Conservation (phyloP, 37 sponge, comb jelly and placozoan species). For the Cliona cf. orientalis region DNA sequence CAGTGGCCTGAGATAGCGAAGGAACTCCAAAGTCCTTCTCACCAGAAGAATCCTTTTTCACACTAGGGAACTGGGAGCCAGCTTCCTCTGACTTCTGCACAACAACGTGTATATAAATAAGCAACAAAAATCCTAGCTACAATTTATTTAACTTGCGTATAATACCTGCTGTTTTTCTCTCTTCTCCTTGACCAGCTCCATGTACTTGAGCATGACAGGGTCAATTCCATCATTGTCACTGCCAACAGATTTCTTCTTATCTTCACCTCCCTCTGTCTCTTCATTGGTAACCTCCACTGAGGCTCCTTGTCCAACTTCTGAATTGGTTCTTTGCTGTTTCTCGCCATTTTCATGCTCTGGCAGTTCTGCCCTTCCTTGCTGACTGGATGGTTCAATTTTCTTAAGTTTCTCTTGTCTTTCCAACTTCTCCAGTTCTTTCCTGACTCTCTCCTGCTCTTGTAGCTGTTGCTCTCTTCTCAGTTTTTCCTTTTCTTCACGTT, state of each 20-base stretch:
- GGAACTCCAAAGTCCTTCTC: conserved; percentile 6
- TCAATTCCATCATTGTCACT: conserved; percentile 45
- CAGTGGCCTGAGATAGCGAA: conserved; percentile 15
- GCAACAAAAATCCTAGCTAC: background rate
- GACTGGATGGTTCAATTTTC: too few species aligned
- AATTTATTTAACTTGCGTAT: background rate
- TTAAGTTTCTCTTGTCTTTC: too few species aligned
- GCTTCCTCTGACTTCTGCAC: too few species aligned
- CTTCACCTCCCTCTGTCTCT: background rate
- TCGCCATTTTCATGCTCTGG: too few species aligned
- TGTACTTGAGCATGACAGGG: conserved; percentile 76
- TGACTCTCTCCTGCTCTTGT: conserved; percentile 14
- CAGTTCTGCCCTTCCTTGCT: too few species aligned
- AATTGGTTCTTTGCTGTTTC: background rate
- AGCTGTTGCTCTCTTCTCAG: too few species aligned
- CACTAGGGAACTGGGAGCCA: too few species aligned
- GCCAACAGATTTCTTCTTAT: background rate
- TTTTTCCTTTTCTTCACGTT: too few species aligned
- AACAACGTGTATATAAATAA: background rate
- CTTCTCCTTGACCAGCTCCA: conserved; percentile 65
- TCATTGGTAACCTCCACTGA: conserved; percentile 2
- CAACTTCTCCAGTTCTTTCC: conserved; percentile 4
- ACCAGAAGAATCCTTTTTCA: too few species aligned
- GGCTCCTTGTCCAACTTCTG: background rate
- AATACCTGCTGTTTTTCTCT: conserved; percentile 23